phyloP scores from a whole-genome alignment of 2,888 invertebrate genomes.

The Caenorhabditis virilis region DNA sequence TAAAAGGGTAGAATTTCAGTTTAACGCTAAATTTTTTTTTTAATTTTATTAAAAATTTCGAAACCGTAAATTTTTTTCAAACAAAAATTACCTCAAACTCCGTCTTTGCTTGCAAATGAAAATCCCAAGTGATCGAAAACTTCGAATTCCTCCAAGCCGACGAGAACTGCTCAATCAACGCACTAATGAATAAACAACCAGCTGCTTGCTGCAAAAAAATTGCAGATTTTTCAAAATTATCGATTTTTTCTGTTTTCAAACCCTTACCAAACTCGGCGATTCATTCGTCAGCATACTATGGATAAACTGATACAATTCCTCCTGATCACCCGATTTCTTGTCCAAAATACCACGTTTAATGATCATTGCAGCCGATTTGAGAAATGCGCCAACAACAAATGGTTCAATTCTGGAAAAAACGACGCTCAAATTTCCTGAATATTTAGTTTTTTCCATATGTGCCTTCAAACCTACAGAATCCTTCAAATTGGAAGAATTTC shows the following conservation, averaged over 20 bases:
- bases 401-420: slow-evolving; percentile 69
- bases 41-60: too few relatives aligned
- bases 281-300: slow-evolving; percentile 79
- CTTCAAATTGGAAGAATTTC: too few relatives aligned
- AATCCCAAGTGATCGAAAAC: slow-evolving; percentile 85
- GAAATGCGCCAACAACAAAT: slow-evolving; percentile 66
- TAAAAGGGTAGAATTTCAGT: too few relatives aligned
- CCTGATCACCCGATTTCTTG: slow-evolving; percentile 73
- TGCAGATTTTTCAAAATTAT: neutral
- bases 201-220: slow-evolving; percentile 76
- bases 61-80: too few relatives aligned
- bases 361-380: slow-evolving; percentile 82
- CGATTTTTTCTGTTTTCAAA: slow-evolving; percentile 38
- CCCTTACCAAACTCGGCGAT: slow-evolving; percentile 75
- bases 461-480: too few relatives aligned
- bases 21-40: too few relatives aligned
- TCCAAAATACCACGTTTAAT: slow-evolving; percentile 83
- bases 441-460: too few relatives aligned
- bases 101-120: slow-evolving; percentile 82
- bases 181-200: slow-evolving; percentile 82
- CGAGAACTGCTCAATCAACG: slow-evolving; percentile 86
- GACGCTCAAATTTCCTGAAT: neutral
- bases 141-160: slow-evolving; percentile 84
- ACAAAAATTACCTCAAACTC: slow-evolving; percentile 79
- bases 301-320: slow-evolving; percentile 73